phyloP scores from a whole-genome alignment of 1,140 invertebrate species.

The Drosophila leontia region DNA sequence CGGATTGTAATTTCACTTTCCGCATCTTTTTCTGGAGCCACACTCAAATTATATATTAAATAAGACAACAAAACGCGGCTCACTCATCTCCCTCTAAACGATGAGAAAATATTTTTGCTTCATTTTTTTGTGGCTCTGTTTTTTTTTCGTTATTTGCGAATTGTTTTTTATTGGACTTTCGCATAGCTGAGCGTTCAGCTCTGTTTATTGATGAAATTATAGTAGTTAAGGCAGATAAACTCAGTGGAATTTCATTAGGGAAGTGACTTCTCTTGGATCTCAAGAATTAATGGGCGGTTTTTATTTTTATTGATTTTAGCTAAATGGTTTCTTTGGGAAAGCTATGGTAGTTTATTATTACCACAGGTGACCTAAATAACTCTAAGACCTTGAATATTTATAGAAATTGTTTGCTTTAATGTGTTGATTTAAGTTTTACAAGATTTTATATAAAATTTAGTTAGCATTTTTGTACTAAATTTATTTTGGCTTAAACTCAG shows the following conservation, averaged over 20 bases:
- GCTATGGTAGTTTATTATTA: neutral
- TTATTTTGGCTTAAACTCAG: neutral
- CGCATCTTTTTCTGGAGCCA: slow-evolving; percentile 68
- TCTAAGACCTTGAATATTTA: neutral
- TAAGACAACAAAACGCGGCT: slow-evolving; percentile 40
- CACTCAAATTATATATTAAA: slow-evolving; percentile 63
- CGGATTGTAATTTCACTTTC: slow-evolving; percentile 77
- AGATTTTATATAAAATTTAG: neutral
- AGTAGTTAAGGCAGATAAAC: slow-evolving; percentile 53
- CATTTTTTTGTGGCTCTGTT: slow-evolving; percentile 22
- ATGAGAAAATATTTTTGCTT: slow-evolving; percentile 76
- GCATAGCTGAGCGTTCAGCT: slow-evolving; percentile 70
- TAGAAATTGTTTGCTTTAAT: neutral
- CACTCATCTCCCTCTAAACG: slow-evolving; percentile 65
- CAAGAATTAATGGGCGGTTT: slow-evolving; percentile 25
- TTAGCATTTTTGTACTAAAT: neutral
- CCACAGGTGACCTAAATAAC: neutral
- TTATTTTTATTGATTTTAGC: slow-evolving; percentile 17
- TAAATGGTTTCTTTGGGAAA: neutral
- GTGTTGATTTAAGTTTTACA: neutral
- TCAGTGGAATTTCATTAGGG: slow-evolving; percentile 38
- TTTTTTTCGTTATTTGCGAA: slow-evolving; percentile 30
- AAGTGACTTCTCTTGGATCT: slow-evolving; percentile 19
- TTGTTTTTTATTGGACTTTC: slow-evolving; percentile 70
- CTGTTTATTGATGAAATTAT: slow-evolving; percentile 78